Percentiles rank a stretch among this genome's conserved stretches.
Evolutionary conservation across 92 coral and sea anemone species (phyloP).

Genomic region (Galaxea fascicularis): DNA sequence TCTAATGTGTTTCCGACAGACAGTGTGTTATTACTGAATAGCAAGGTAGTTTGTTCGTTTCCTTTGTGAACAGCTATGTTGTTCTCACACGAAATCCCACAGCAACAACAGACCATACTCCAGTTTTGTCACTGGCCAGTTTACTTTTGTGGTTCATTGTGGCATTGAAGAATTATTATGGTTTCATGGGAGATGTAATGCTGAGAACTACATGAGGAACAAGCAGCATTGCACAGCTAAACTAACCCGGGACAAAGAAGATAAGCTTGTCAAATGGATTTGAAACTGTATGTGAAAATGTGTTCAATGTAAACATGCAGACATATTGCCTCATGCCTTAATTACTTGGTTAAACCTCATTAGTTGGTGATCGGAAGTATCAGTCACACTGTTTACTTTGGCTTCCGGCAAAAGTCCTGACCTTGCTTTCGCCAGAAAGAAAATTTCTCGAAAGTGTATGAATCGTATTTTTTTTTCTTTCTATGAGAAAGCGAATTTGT

Average conservation of each 20-base stretch:
- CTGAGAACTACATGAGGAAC: not conserved
- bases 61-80: conserved; percentile 36
- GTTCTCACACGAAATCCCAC: conserved; percentile 47
- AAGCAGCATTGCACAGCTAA: conserved; percentile 1
- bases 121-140: not conserved
- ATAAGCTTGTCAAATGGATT: conserved; percentile 66
- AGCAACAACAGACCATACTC: conserved; percentile 29
- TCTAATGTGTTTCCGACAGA: conserved; percentile 55
- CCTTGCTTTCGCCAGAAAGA: conserved; percentile 42
- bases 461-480: conserved; percentile 7
- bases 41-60: conserved; percentile 31
- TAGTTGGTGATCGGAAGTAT: conserved; percentile 82
- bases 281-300: conserved; percentile 63
- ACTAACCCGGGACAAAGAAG: conserved; percentile 34
- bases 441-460: conserved; percentile 35
- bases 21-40: conserved; percentile 51
- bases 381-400: conserved; percentile 77
- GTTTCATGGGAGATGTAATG: not conserved
- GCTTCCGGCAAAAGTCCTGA: conserved; percentile 28
- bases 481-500: not conserved
- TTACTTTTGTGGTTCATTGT: not conserved
- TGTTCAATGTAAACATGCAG: conserved; percentile 71
- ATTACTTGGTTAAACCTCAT: conserved; percentile 92
- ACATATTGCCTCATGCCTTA: conserved; percentile 84
- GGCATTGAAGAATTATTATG: not conserved